Base-by-base conservation (phyloP, 2,888 invertebrate species). In the Zygaena filipendulae region DNA sequence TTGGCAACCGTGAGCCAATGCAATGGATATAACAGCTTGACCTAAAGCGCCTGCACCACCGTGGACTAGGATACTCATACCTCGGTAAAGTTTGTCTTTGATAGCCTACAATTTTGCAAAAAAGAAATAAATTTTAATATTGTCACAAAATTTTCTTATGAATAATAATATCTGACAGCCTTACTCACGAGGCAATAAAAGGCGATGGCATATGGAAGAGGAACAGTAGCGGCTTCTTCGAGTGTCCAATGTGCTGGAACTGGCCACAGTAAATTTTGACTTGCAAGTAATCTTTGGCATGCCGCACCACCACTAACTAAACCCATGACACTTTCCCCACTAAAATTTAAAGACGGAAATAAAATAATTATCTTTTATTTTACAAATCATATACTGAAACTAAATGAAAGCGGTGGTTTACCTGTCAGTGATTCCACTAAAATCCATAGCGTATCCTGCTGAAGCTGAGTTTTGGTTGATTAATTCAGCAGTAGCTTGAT, bases 211-310 rank as follows among this genome's bases (percentile, higher is more conserved):
- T 90, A 92, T 0, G 89, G 88, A 21, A 89, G 84, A 0, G 92
- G 91, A 0, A 91, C 83, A 0, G 90, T 87, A 7, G 88, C 87
- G 4, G 88, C 91, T 33, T 91, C 87, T 48, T 86, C 83, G 13
- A 90, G 54, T 2, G 75, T 79, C 89, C 90, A 91, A 11, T 71
- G 50, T 2, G 82, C 72, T 0, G 91, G 91, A 8, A 91, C 71
- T 5, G 83, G 74, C 90, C 90, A 92, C 23, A 63, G 38, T 30
- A 84, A 54, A 16, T 75, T 58, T 1, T 63, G 57, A 36, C 81
- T 70, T 5, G 79, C 81, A 27, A 61, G 59, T n/a, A 88, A 77
- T 18, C 74, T 52, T 6, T 16, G 16, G 7, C 86, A 82, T 23
- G 84, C 56, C 3, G 86, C 81, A 11, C 83, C 68, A 13, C 39